Conservation (phyloP, 2,888 invertebrate species). For the Troglohyphantes excavatus region DNA sequence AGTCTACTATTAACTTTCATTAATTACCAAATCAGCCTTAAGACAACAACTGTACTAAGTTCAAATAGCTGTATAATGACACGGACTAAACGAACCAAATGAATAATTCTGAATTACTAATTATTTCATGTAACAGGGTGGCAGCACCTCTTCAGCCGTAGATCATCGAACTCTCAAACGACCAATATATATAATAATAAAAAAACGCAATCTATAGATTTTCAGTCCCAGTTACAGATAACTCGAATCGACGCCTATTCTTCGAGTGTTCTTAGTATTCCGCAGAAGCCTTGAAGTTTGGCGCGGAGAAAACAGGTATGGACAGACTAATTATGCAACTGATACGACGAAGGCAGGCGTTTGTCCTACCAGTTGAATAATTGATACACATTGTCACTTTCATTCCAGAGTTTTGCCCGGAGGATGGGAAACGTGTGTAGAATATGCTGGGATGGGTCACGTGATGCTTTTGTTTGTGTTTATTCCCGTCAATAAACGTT, state of each 20-base stretch:
- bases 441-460: neutral
- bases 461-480: slow-evolving; percentile 9
- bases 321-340: slow-evolving; percentile 1
- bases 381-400: slow-evolving; percentile 2
- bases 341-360: neutral
- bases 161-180: neutral
- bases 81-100: neutral
- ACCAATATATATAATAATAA: neutral
- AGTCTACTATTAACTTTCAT: neutral
- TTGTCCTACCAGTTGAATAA: neutral
- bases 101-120: neutral
- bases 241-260: neutral
- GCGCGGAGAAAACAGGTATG: neutral
- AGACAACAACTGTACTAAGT: neutral
- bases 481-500: neutral
- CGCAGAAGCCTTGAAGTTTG: neutral
- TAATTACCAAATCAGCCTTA: neutral
- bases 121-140: too few species aligned
- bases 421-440: neutral
- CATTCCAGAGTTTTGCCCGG: neutral
- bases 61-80: neutral
- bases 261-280: neutral
- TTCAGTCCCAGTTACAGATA: neutral
- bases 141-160: neutral
- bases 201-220: too few species aligned